These are phyloP conservation scores for Archaeoteleia sp. DNA, from an alignment of 2,888 invertebrate genomes.

Conservation along the genomic window DNA sequence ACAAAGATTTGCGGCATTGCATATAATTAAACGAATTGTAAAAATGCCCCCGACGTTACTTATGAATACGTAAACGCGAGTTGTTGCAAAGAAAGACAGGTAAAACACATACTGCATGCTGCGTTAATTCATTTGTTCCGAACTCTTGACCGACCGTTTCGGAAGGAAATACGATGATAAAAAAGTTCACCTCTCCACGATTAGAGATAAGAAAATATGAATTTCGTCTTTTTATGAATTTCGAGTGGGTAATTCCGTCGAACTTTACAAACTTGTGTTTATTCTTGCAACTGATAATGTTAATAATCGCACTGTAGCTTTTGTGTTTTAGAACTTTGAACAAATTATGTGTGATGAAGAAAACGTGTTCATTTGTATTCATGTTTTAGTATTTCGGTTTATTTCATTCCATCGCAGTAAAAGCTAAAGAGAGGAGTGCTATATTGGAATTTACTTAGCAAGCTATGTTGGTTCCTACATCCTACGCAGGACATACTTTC, in stretches of 20 bases:
- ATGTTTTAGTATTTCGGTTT: not conserved
- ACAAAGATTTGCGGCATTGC: conserved; percentile 15
- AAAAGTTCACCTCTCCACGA: too few species aligned
- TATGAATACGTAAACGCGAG: conserved; percentile 13
- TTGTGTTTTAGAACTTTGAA: too few species aligned
- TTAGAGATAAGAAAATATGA: too few species aligned
- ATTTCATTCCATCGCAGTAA: not conserved
- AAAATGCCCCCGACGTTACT: conserved; percentile 6
- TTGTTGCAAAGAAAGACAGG: not conserved
- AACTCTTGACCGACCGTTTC: not conserved
- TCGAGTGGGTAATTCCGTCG: too few species aligned
- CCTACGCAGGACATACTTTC: too few species aligned
- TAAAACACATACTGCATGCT: not conserved
- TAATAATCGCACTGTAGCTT: too few species aligned
- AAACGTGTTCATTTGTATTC: not conserved
- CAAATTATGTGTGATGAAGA: too few species aligned
- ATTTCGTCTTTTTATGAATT: too few species aligned
- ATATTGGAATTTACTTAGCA: not conserved
- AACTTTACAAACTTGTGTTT: too few species aligned
- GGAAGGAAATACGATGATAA: too few species aligned
- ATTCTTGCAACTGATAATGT: too few species aligned
- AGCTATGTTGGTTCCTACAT: too few species aligned
- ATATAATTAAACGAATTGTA: conserved; percentile 18
- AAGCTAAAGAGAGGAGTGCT: not conserved
- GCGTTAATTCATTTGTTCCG: not conserved